phyloP scores from a whole-genome alignment of 1,140 invertebrate species.

The Calliopsis andreniformis region DNA sequence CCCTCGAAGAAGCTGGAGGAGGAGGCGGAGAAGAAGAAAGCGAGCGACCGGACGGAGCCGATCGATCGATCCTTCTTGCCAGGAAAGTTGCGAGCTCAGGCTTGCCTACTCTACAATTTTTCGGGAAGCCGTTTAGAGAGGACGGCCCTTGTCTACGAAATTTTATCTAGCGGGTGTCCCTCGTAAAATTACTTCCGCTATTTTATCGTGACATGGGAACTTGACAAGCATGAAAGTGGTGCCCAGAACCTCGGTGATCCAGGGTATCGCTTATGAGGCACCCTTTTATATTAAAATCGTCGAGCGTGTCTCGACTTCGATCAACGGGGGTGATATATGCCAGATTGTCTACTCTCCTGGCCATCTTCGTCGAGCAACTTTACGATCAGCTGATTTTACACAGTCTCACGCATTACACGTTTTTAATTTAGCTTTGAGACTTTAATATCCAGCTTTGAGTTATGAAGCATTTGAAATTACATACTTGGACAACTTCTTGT shows the following conservation, averaged over 20 bases:
- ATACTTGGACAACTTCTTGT: no score
- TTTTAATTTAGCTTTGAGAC: no score
- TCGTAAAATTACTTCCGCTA: conserved; percentile 7
- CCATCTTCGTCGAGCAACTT: no score
- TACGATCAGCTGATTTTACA: no score
- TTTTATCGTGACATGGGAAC: background rate
- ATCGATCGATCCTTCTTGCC: conserved; percentile 60
- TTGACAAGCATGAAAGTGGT: conserved; percentile 11
- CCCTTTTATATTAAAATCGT: no score
- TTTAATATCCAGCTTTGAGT: no score
- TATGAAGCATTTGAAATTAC: no score
- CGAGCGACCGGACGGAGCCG: conserved; percentile 41
- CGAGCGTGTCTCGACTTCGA: background rate
- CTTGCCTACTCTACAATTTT: conserved; percentile 18
- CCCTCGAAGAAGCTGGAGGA: background rate
- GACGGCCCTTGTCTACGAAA: conserved; percentile 10
- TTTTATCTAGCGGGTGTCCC: conserved; percentile 31
- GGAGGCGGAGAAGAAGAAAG: conserved; percentile 5
- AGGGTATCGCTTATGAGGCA: background rate
- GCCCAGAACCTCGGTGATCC: background rate
- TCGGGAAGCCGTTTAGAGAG: background rate
- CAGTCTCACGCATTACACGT: no score
- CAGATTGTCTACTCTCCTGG: no score
- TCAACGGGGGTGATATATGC: background rate
- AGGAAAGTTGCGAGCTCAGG: conserved; percentile 29